Evolutionary conservation across 2,888 invertebrate species (phyloP), one percentile per base, ranked within the genome.

Genomic region (Drosophila koepferae): DNA sequence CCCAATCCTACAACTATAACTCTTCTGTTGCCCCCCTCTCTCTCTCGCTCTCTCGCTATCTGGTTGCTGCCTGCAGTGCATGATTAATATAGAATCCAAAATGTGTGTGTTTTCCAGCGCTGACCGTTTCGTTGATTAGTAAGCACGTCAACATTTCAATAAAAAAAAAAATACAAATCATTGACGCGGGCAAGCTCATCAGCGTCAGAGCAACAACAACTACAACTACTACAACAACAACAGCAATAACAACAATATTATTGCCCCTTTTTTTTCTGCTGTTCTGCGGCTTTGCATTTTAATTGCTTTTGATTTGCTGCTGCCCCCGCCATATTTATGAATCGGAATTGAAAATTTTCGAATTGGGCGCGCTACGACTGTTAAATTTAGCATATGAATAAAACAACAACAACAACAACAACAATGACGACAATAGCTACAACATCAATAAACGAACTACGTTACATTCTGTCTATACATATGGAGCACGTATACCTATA

Each of bases 261-360:
- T 44, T 72, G 68, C 72, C 73, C 78, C 41, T 28, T 41, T 77
- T 71, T 71, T 72, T 48, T 65, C 7, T n/a, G 77, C 55, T 38
- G 59, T 62, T 63, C 60, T 76, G 74, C 60, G 75, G 88, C 74
- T 90, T 81, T 88, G 88, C 88, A 89, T 90, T 86, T 88, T 90
- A 89, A 89, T 90, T 85, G 86, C 81, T 77, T 83, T 87, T 81
- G 82, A 80, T 83, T 81, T 77, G 64, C 87, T 70, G 89, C 89
- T 70, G 89, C 89, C 86, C 82, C 82, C 87, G 73, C 74, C 74
- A 77, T 55, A 55, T 82, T 89, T 78, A 82, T 80, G 73, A 73
- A 72, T 68, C 55, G 74, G 60, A 75, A 60, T 75, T 46, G 77
- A 66, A 67, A 72, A 18, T 28, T 74, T 68, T 68, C 70, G 65